These are phyloP conservation scores for Vespertilio murinus DNA, from an alignment of 2,797 vertebrate genomes.

Conservation along the genomic window DNA sequence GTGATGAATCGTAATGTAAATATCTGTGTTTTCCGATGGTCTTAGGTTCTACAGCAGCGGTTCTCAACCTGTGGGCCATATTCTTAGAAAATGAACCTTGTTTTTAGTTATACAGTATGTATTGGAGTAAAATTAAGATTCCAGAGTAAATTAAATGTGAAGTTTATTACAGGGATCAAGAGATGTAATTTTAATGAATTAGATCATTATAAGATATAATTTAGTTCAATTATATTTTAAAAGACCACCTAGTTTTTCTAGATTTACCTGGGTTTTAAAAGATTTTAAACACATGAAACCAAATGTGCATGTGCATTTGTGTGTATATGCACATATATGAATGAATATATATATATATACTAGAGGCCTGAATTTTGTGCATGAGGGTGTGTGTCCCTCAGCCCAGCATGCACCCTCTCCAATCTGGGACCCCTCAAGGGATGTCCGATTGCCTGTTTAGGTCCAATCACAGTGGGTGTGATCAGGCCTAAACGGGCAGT, in stretches of 20 bases:
- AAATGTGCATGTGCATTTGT: not conserved
- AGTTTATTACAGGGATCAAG: not conserved
- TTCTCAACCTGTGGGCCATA: not conserved
- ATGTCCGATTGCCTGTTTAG: no score
- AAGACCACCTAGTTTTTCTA: not conserved
- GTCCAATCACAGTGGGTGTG: no score
- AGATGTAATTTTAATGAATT: not conserved
- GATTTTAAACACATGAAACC: not conserved
- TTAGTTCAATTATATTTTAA: not conserved
- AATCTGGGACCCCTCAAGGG: no score
- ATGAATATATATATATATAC: not conserved
- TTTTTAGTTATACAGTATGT: not conserved
- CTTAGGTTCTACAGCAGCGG: no score
- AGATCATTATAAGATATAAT: not conserved
- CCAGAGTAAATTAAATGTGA: not conserved
- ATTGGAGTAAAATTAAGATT: not conserved
- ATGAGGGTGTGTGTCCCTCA: no score
- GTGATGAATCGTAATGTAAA: no score
- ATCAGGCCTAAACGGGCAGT: no score
- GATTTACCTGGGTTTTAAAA: not conserved
- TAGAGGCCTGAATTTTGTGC: no score
- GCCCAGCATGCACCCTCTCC: no score
- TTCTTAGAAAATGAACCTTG: not conserved
- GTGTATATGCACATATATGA: not conserved
- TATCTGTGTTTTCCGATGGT: no score